Evolutionary conservation across 2,113 vertebrate species (phyloP).

Genomic region (Natator depressus): DNA sequence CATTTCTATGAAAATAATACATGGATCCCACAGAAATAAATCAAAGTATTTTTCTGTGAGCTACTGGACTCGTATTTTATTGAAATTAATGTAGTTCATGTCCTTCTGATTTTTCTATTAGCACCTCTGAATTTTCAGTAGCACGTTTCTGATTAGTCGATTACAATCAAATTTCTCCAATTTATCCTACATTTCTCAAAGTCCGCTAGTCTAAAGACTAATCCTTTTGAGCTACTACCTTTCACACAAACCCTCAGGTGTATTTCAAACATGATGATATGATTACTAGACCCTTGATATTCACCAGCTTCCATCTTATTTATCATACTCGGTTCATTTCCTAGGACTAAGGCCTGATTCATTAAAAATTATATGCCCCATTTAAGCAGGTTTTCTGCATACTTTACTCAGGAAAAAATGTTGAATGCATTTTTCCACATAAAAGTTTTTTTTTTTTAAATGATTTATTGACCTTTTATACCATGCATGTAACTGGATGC

Average conservation of each 20-base stretch:
- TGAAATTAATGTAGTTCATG: accelerated
- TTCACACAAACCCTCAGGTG: slow-evolving; percentile 61
- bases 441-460: slow-evolving; percentile 57
- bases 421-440: slow-evolving; percentile 70
- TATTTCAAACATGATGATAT: slow-evolving; percentile 51
- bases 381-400: slow-evolving; percentile 82
- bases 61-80: not conserved
- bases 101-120: not conserved
- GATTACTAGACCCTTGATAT: slow-evolving; percentile 63
- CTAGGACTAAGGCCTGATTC: slow-evolving; percentile 79
- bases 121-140: not conserved
- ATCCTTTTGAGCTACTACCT: slow-evolving; percentile 49
- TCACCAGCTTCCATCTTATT: slow-evolving; percentile 70
- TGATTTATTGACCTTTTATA: slow-evolving; percentile 70
- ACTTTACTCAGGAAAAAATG: slow-evolving; percentile 77
- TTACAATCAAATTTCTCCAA: slow-evolving; percentile 38
- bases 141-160: slow-evolving; percentile 11
- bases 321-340: slow-evolving; percentile 82
- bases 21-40: not conserved
- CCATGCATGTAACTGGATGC: not conserved
- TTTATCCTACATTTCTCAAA: slow-evolving; percentile 56
- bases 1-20: not conserved
- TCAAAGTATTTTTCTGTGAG: not conserved
- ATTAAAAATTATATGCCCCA: slow-evolving; percentile 85
- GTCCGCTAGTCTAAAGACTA: not conserved